Evolutionary conservation across 2,888 invertebrate species (phyloP).

Genomic region (Tromatobia lineatoria): DNA sequence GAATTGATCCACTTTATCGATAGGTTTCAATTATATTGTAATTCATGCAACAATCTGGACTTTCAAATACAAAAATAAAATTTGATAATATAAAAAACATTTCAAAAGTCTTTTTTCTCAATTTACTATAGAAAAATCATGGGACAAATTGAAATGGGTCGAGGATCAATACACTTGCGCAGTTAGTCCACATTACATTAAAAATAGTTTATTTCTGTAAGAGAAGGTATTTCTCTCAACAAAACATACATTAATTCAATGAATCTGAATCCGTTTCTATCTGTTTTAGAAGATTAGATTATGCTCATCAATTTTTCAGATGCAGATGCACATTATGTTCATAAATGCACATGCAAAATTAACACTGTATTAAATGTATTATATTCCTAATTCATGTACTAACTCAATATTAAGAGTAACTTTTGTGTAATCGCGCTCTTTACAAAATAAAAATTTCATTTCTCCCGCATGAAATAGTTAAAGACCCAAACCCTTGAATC

Average conservation of each 20-base stretch:
- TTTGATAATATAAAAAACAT: too few relatives aligned
- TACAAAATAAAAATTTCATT: constrained; percentile 36
- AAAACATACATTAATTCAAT: not conserved
- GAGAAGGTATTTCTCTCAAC: too few relatives aligned
- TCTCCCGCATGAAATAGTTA: constrained; percentile 43
- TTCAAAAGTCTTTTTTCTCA: too few relatives aligned
- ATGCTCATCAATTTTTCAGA: not conserved
- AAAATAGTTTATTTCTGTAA: too few relatives aligned
- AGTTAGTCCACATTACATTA: too few relatives aligned
- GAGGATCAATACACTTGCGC: too few relatives aligned
- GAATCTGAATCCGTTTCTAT: not conserved
- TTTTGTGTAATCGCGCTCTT: constrained; percentile 24
- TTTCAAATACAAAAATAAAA: too few relatives aligned
- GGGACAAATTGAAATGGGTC: too few relatives aligned
- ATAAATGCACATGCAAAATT: constrained; percentile 8
- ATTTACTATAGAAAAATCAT: too few relatives aligned
- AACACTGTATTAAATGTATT: constrained; percentile 3
- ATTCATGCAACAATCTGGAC: too few relatives aligned
- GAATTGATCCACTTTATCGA: too few relatives aligned
- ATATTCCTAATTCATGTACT: constrained; percentile 33
- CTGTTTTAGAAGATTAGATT: not conserved
- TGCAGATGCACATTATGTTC: not conserved
- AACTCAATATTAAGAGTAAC: constrained; percentile 44
- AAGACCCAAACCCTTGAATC: constrained; percentile 21
- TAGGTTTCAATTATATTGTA: too few relatives aligned